phyloP scores from a whole-genome alignment of 2,113 vertebrate species.

The Sphaerodactylus townsendi region DNA sequence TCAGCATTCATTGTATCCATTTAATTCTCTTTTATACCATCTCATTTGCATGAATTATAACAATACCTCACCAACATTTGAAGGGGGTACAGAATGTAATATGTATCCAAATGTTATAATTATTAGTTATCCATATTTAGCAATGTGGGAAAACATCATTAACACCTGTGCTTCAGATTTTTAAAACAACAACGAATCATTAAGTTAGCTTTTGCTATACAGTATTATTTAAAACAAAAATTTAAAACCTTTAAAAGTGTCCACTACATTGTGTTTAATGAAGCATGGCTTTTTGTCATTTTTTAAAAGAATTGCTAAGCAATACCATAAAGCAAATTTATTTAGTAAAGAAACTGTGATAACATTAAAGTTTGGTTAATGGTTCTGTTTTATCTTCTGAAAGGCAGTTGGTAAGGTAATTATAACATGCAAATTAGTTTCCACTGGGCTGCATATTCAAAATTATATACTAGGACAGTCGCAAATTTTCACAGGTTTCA shows the following conservation, averaged over 20 bases:
- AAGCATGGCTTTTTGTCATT: constrained; percentile 49
- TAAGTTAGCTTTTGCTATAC: constrained; percentile 49
- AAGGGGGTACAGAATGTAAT: not conserved
- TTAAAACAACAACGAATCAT: constrained; percentile 36
- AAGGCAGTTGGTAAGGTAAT: constrained; percentile 71
- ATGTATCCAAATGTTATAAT: not conserved
- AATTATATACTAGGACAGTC: constrained; percentile 45
- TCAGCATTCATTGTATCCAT: not conserved
- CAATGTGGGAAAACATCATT: constrained; percentile 10
- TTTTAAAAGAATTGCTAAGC: constrained; percentile 36
- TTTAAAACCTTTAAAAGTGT: constrained; percentile 48
- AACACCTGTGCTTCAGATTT: constrained; percentile 8
- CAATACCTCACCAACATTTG: not conserved
- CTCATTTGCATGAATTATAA: not conserved
- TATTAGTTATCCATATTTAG: not conserved
- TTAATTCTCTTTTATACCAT: not conserved
- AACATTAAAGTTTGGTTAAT: constrained; percentile 64
- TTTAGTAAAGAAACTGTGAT: constrained; percentile 60
- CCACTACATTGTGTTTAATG: constrained; percentile 60
- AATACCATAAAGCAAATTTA: constrained; percentile 61
- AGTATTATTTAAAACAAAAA: constrained; percentile 37
- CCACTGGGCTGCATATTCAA: constrained; percentile 57
- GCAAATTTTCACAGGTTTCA: constrained; percentile 12
- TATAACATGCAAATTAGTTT: constrained; percentile 74
- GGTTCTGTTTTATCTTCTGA: constrained; percentile 66